phyloP scores from a whole-genome alignment of 2,113 vertebrate species.

The Phasianus colchicus region DNA sequence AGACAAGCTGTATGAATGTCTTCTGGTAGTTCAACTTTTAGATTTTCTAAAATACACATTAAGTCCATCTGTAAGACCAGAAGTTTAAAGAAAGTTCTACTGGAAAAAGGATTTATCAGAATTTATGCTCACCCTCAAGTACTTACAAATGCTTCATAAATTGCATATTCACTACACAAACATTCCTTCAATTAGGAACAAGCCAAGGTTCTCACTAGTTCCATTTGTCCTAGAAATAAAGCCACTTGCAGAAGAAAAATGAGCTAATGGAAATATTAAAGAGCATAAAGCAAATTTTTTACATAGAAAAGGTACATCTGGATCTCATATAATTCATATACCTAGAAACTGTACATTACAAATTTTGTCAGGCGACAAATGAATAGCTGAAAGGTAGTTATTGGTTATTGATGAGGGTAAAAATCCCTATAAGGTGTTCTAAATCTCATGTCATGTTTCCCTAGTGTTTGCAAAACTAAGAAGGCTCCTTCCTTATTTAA shows the following conservation, averaged over 20 bases:
- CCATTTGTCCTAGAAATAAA: neutral
- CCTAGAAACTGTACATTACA: neutral
- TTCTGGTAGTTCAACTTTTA: neutral
- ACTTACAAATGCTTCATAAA: neutral
- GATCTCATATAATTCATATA: neutral
- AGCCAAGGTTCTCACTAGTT: neutral
- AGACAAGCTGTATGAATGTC: neutral
- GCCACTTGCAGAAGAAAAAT: neutral
- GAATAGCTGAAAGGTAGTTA: neutral
- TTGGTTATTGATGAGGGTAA: neutral
- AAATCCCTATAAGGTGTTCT: neutral
- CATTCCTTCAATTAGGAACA: neutral
- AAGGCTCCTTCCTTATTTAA: neutral
- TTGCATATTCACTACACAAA: neutral
- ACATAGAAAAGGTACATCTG: neutral
- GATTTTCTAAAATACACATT: neutral
- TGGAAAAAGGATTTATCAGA: neutral
- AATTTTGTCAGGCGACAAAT: neutral
- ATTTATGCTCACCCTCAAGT: neutral
- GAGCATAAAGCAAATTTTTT: neutral
- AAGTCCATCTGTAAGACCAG: neutral
- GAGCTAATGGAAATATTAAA: neutral
- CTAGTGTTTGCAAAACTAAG: neutral
- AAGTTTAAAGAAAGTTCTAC: neutral
- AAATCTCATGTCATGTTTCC: neutral